Conservation (phyloP, 2,113 vertebrate genomes). For the Pelmatolapia mariae region DNA sequence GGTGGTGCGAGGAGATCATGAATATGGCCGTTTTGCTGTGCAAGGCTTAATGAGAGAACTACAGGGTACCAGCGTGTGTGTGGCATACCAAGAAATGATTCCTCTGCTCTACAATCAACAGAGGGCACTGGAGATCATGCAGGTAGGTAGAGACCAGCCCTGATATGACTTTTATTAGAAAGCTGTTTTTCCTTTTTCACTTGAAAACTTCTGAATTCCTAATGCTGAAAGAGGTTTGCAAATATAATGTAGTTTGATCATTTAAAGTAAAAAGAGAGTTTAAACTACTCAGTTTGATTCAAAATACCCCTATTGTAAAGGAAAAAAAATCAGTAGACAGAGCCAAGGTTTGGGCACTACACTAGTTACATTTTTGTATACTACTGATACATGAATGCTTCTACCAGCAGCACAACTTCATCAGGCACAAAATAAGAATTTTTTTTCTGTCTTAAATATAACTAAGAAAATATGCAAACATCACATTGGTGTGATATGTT, state of each 20-base stretch:
- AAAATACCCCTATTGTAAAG: not conserved
- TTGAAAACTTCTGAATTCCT: not conserved
- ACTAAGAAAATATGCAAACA: not conserved
- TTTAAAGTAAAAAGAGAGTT: not conserved
- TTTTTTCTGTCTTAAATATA: not conserved
- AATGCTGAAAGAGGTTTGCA: not conserved
- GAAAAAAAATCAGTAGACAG: not conserved
- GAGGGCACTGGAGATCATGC: conserved; percentile 63
- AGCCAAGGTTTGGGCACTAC: not conserved
- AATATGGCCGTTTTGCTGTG: conserved; percentile 68
- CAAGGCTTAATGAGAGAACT: conserved; percentile 66
- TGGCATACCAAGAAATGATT: conserved; percentile 72
- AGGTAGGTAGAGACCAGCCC: not conserved
- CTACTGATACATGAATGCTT: not conserved
- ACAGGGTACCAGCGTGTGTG: conserved; percentile 55
- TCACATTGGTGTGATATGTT: not conserved
- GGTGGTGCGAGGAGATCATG: conserved; percentile 65
- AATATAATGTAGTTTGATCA: not conserved
- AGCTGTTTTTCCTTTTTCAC: not conserved
- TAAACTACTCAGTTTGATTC: not conserved
- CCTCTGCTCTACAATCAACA: conserved; percentile 60
- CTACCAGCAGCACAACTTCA: not conserved
- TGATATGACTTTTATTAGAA: not conserved
- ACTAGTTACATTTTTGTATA: not conserved
- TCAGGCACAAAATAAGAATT: not conserved